Evolutionary conservation across 1,140 invertebrate genomes (phyloP).

Genomic region (Diorhabda elongata): DNA sequence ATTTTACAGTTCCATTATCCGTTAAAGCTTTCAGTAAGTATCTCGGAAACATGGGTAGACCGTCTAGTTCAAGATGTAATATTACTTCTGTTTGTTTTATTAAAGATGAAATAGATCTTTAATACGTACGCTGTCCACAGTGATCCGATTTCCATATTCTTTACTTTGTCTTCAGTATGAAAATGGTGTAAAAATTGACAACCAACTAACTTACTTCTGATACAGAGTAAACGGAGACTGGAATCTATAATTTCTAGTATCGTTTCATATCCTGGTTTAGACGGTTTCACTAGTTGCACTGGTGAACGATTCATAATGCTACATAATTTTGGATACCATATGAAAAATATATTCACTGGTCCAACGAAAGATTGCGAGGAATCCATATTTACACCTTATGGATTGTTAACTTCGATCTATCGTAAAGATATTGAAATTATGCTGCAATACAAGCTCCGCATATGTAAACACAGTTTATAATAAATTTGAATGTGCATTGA

Average conservation of each 20-base stretch:
- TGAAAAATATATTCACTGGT: conserved; percentile 35
- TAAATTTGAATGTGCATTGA: too few species aligned
- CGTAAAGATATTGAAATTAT: too few species aligned
- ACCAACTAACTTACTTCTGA: conserved; percentile 49
- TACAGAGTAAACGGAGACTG: conserved; percentile 55
- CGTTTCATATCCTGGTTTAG: conserved; percentile 47
- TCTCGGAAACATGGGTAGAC: conserved; percentile 57
- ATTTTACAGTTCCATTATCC: conserved; percentile 54
- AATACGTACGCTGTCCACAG: conserved; percentile 44
- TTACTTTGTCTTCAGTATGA: conserved; percentile 53
- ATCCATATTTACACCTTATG: conserved; percentile 17
- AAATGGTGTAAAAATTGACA: conserved; percentile 52
- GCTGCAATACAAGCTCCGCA: too few species aligned
- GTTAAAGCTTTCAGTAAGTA: conserved; percentile 56
- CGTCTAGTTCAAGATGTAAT: conserved; percentile 57
- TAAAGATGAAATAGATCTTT: conserved; percentile 50
- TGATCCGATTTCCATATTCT: conserved; percentile 38
- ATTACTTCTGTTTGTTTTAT: conserved; percentile 54
- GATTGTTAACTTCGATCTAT: background rate
- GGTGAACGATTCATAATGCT: conserved; percentile 39
- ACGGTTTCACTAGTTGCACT: conserved; percentile 37
- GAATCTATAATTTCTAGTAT: conserved; percentile 60
- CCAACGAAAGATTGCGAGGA: conserved; percentile 31
- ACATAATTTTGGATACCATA: conserved; percentile 46
- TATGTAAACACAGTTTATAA: too few species aligned